Conservation (phyloP, 2,113 vertebrate species). For the Brachirus orientalis region DNA sequence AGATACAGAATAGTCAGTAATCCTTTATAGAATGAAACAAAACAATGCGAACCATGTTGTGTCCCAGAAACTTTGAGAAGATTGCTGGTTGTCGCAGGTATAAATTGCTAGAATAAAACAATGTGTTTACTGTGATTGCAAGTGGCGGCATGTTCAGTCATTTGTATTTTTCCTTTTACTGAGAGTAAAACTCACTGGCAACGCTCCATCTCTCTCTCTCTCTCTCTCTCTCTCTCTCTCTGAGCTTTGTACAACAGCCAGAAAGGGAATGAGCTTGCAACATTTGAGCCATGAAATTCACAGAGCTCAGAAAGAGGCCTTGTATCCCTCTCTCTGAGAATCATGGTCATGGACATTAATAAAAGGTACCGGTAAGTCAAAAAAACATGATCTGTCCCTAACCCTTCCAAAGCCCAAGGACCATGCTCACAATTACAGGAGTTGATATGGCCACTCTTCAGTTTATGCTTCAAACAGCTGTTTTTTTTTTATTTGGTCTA, state of each 20-base stretch:
- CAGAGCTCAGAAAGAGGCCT: slow-evolving; percentile 11
- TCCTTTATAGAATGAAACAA: slow-evolving; percentile 1
- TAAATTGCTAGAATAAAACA: slow-evolving; percentile 10
- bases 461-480: slow-evolving; percentile 17
- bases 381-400: slow-evolving; percentile 20
- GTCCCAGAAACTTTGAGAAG: background rate
- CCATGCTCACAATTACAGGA: background rate
- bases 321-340: slow-evolving; percentile 7
- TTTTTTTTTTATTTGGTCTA: background rate
- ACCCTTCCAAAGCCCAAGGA: slow-evolving; percentile 8
- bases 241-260: slow-evolving; percentile 9
- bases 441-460: slow-evolving; percentile 8
- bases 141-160: slow-evolving; percentile 15
- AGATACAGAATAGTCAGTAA: background rate
- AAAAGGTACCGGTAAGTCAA: slow-evolving; percentile 17
- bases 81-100: too few relatives aligned
- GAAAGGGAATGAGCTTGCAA: slow-evolving; percentile 30
- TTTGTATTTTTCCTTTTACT: slow-evolving; percentile 10
- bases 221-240: slow-evolving; percentile 11
- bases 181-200: background rate
- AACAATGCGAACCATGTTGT: background rate
- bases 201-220: slow-evolving; percentile 30
- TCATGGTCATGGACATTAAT: slow-evolving; percentile 24
- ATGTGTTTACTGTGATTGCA: slow-evolving; percentile 21
- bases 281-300: slow-evolving; percentile 33